Percentiles rank a stretch among this genome's conserved stretches.
Conservation (phyloP, 23 tunicate species). For the Phallusia fumigata region DNA sequence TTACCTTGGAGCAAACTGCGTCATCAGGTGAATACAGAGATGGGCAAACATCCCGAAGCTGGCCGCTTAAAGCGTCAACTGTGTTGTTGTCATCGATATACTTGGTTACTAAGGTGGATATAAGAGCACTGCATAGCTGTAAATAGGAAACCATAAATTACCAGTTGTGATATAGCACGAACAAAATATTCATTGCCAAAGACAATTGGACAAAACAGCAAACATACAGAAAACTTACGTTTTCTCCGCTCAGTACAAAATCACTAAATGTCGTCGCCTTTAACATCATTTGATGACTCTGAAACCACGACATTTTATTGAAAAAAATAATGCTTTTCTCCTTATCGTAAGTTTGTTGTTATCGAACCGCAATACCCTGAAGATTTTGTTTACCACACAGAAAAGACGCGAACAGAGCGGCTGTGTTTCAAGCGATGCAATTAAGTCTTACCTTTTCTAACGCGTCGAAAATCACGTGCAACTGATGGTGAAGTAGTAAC, state of each 20-base stretch:
- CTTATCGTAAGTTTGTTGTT: no score
- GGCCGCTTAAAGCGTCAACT: constrained; percentile 68
- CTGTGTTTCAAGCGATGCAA: no score
- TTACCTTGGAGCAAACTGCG: constrained; percentile 78
- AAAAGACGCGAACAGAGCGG: no score
- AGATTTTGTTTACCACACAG: no score
- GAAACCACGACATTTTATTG: no score
- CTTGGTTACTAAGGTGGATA: constrained; percentile 67
- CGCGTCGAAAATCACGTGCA: constrained; percentile 65
- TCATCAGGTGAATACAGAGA: constrained; percentile 92
- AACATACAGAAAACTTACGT: no score
- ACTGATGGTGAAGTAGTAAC: constrained; percentile 71
- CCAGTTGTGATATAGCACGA: no score
- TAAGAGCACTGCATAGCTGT: constrained; percentile 57
- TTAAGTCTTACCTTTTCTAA: constrained; percentile 36
- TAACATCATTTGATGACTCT: constrained; percentile 50
- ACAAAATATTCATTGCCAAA: no score
- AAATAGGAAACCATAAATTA: background rate
- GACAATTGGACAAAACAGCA: no score
- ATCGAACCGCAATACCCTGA: no score
- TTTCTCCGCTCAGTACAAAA: constrained; percentile 56
- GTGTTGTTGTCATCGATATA: constrained; percentile 89
- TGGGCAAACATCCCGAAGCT: constrained; percentile 93
- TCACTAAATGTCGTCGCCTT: constrained; percentile 56
- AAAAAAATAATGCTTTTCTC: no score